Evolutionary conservation across 2,888 invertebrate genomes (phyloP), one percentile per base, ranked within the genome.

Genomic region (Orthosia gracilis): DNA sequence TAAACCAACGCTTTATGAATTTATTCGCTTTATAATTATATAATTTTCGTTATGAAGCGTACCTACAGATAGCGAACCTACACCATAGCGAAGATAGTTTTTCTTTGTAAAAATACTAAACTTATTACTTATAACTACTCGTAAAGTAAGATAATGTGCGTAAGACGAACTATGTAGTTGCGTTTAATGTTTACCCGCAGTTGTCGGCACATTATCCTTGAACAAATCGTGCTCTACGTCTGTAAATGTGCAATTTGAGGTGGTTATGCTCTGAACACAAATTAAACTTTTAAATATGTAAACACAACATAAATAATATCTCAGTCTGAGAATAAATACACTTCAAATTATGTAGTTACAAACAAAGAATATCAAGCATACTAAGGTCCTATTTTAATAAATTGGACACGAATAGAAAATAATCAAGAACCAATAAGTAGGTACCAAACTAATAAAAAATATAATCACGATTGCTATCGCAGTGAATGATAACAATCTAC

Each of bases 191-290:
- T 67, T 73, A 74, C 76, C 68, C 68, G 76, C 74, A 82, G 81
- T 83, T 82, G 84, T 85, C 85, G 83, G 85, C 87, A 89, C 88
- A 89, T 90, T 89, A 92, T 92, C 94, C 94, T 94, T 95, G 94
- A 92, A 92, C 83, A 89, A 91, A 90, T 94, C 93, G 94, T 94
- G 92, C 89, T 89, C 85, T 89, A 89, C 87, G 88, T 89, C 88
- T 87, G 89, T 90, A 92, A 93, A 93, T 91, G 90, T 88, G 90
- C 92, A 93, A 92, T 94, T 92, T 92, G 83, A 90, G 86, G 88
- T 89, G 88, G 88, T 91, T 91, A 91, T 89, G 89, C 86, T 88
- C 87, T 87, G 82, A 83, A 83, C 88, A 89, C 87, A 89, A 90
- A 91, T 92, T 90, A 89, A 89, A 86, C 86, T 86, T 78, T 86